Evolutionary conservation across 2,797 vertebrate genomes (phyloP).

Genomic region (Stomatorhinus walkeri): DNA sequence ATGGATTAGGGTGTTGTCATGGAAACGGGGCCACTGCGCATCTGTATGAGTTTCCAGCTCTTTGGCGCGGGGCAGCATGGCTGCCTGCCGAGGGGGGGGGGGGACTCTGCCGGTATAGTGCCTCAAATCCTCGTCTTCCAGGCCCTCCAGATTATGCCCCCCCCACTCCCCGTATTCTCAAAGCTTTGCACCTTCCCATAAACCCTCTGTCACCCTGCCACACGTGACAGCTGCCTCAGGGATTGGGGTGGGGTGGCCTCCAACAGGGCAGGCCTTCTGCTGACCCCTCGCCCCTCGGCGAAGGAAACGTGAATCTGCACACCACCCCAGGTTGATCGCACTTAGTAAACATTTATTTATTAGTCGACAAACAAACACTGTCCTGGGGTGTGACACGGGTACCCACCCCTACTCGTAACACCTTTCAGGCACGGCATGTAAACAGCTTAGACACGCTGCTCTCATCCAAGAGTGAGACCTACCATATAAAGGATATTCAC

Average conservation of each 20-base stretch:
- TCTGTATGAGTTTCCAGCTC: conserved; percentile 52
- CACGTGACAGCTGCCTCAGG: neutral
- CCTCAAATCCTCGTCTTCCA: neutral
- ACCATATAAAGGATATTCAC: neutral
- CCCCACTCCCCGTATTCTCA: neutral
- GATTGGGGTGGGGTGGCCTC: neutral
- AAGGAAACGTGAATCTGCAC: neutral
- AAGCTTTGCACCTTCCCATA: neutral
- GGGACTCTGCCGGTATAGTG: neutral
- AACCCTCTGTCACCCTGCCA: neutral
- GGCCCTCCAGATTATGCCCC: neutral
- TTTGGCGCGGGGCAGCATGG: conserved; percentile 31
- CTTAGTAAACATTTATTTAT: neutral
- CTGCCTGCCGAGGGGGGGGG: conserved; percentile 41
- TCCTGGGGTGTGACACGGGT: neutral
- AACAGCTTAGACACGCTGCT: neutral
- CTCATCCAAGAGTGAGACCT: neutral
- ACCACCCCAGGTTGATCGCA: neutral
- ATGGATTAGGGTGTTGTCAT: conserved; percentile 59
- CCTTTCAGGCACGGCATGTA: neutral
- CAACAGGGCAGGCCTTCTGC: neutral
- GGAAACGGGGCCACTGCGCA: conserved; percentile 50
- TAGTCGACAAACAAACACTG: neutral
- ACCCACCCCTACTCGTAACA: neutral
- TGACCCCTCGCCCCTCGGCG: neutral